Evolutionary conservation across 1,140 invertebrate species (phyloP), one percentile per base, ranked within the genome.

Genomic region (Platyscapa corneri): DNA sequence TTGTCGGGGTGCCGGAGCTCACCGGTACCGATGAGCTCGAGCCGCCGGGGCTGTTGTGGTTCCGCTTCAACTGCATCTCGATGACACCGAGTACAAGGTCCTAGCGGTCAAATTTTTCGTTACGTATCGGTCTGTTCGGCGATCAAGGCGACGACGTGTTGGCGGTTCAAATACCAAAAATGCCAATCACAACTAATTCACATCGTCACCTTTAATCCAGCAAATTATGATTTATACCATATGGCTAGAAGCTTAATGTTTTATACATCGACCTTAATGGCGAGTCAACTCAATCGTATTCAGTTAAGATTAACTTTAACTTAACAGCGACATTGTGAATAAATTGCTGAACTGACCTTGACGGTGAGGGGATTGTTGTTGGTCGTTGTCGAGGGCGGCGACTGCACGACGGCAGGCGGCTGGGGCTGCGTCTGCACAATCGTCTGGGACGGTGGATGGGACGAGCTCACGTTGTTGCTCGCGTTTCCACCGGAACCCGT

Each of bases 21-120:
- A 91, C 91, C 8, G 92, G 87, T 18, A 91, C 86, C 60, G 89
- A 90, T 8, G 90, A 89, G 70, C 88, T 88, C 20, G 88, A 85
- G 76, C 87, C 91, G 83, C 89, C 92, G 8, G 94, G 93, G 78
- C 92, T 93, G 27, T 93, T 93, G 16, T 94, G 92, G 89, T 95
- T 96, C 87, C 96, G 96, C 91, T 95, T 95, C 3, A 97, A 89
- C 81, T 95, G 95, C 91, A 95, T 95, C 88, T 97, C 96, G 78
- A 97, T 97, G 64, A 97, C 95, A 87, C 95, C 95, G 64, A 95
- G 91, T 93, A 97, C 95, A 32, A 97, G 94, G 91, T 97, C 96
- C 85, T 86, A 14, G 14, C 6, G 37, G 7, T 30, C 32, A 27
- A 27, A 60, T 3, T 60, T 60, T 60, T 27, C 20, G 56, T 60